Base-by-base conservation (phyloP, 2,113 vertebrate genomes). In the Hucho hucho region DNA sequence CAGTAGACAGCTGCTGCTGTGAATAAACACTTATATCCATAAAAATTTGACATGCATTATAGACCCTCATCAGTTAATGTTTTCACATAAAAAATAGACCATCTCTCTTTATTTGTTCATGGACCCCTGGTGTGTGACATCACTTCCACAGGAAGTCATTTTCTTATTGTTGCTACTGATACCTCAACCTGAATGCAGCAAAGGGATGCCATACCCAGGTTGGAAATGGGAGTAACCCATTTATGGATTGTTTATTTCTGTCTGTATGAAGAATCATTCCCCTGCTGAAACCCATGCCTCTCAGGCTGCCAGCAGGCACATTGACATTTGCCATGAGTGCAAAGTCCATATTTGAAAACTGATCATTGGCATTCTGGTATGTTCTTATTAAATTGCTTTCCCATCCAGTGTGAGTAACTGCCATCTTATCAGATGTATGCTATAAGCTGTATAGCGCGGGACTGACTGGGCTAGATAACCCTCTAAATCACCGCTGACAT, bases 1-100 rank as follows among this genome's bases (percentile, higher is more conserved):
- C 66, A 43, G 85, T 66, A 78, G 81, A 63, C 87, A 82, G 77
- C 83, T 93, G 86, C 75, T 77, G 64, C 86, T 81, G 80, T 76
- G 85, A 85, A 91, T 88, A 89, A 70, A 81, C 69, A 78, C 79
- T 75, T 73, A 82, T 74, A 85, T 80, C 79, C 81, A 86, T 83
- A 78, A 76, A 86, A 79, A 84, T 25, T 69, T 13, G 70, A 75
- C 75, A 76, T 78, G 68, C 74, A 75, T 80, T 77, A 63, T 63
- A 47, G 49, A 79, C n/a, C 16, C 28, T 37, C 63, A 72, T 63
- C 66, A 75, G 72, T 72, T 71, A 28, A 14, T 53, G 49, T 75
- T 70, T 32, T 65, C 65, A 43, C 26, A 43, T 70, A 68, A 69
- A 80, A 78, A 84, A 71, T 61, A 73, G 66, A 11, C 11, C 37